Percentiles rank a stretch among this genome's conserved stretches.
Evolutionary conservation across 2,888 invertebrate species (phyloP).

Genomic region (Scelioninae gen. 2): DNA sequence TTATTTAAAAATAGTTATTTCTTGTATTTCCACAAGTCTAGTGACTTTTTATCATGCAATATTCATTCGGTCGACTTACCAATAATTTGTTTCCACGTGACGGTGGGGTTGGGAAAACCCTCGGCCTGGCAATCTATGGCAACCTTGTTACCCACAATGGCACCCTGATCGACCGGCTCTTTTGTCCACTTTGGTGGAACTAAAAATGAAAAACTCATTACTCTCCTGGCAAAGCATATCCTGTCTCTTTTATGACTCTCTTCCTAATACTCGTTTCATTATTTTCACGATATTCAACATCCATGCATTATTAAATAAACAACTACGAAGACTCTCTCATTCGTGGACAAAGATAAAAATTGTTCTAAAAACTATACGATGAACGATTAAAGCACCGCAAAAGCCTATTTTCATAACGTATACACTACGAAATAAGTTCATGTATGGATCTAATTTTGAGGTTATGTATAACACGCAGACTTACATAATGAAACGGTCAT

Average conservation of each 20-base stretch:
- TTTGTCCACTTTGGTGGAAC: conserved; percentile 87
- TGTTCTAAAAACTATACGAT: not conserved
- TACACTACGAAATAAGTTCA: no score
- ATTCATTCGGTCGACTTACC: conserved; percentile 73
- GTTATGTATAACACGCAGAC: no score
- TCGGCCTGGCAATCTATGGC: conserved; percentile 84
- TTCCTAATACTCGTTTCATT: conserved; percentile 57
- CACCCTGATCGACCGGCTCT: conserved; percentile 84
- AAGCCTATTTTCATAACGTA: no score
- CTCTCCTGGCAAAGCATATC: not conserved
- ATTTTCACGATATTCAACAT: conserved; percentile 30
- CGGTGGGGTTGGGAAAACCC: conserved; percentile 83
- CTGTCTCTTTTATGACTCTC: conserved; percentile 48
- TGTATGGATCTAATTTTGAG: no score
- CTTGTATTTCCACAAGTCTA: no score
- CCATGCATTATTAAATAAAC: conserved; percentile 37
- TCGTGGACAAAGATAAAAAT: conserved; percentile 9
- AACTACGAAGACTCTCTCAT: conserved; percentile 5
- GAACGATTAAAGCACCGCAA: conserved; percentile 44
- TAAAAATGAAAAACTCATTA: conserved; percentile 72
- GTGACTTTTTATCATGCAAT: no score
- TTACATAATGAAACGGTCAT: no score
- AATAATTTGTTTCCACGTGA: conserved; percentile 78
- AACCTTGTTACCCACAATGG: conserved; percentile 83
- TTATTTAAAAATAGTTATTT: no score